Evolutionary conservation across 2,888 invertebrate species (phyloP).

Genomic region (Tachystola acroxantha): DNA sequence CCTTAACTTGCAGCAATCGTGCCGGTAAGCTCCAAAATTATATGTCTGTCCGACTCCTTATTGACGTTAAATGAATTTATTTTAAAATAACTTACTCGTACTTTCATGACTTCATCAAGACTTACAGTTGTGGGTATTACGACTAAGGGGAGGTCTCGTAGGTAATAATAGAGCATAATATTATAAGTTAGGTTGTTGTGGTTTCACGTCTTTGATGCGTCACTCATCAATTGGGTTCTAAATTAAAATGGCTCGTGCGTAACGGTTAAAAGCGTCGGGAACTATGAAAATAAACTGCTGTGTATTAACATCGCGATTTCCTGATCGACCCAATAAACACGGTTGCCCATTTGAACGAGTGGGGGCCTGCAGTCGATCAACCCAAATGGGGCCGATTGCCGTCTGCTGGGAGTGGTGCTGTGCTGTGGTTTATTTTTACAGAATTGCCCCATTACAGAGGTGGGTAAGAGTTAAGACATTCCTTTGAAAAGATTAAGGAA

Average conservation of each 20-base stretch:
- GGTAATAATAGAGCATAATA: too few relatives aligned
- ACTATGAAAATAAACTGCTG: constrained; percentile 52
- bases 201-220: constrained; percentile 22
- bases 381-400: constrained; percentile 42
- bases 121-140: too few relatives aligned
- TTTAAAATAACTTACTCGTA: constrained; percentile 7
- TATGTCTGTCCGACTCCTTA: constrained; percentile 33
- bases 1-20: constrained; percentile 34
- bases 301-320: constrained; percentile 51
- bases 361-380: constrained; percentile 61
- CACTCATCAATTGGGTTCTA: constrained; percentile 26
- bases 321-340: constrained; percentile 62
- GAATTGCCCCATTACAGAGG: constrained; percentile 29
- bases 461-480: constrained; percentile 18
- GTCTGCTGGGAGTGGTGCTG: constrained; percentile 28
- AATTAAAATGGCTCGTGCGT: constrained; percentile 21
- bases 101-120: too few relatives aligned
- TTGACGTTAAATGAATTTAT: constrained; percentile 32
- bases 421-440: constrained; percentile 53
- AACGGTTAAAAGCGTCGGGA: constrained; percentile 19
- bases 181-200: constrained; percentile 2
- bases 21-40: constrained; percentile 39
- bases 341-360: constrained; percentile 25
- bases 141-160: too few relatives aligned
- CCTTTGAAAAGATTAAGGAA: too few relatives aligned